These are phyloP conservation scores for Drosophila paramelanica DNA, from an alignment of 2,888 invertebrate species.

Conservation along the genomic window DNA sequence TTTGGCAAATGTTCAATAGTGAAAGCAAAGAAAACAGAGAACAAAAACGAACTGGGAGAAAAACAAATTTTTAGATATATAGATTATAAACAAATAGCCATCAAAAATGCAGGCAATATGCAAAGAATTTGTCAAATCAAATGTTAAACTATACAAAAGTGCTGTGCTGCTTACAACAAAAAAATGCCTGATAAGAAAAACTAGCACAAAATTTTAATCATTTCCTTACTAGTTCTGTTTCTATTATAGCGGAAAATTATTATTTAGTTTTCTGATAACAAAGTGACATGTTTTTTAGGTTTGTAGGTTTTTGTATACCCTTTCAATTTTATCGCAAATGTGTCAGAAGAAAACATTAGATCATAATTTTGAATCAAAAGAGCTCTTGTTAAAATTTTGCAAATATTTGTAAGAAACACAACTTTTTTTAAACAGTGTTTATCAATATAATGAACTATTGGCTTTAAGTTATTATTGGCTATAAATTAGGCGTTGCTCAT, in stretches of 20 bases:
- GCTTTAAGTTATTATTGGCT: not conserved
- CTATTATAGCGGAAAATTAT: not conserved
- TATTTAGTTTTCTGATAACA: constrained; percentile 15
- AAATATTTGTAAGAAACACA: too few relatives aligned
- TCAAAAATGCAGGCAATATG: constrained; percentile 57
- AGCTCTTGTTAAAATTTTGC: too few relatives aligned
- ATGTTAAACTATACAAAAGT: constrained; percentile 5
- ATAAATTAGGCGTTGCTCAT: not conserved
- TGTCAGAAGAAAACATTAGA: too few relatives aligned
- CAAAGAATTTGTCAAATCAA: constrained; percentile 6
- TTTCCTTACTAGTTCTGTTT: not conserved
- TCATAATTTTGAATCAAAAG: too few relatives aligned
- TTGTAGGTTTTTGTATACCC: not conserved
- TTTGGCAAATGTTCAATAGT: constrained; percentile 70
- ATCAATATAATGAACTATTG: too few relatives aligned
- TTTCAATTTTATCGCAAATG: not conserved
- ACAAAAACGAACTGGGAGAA: constrained; percentile 28
- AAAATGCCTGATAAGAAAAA: constrained; percentile 19
- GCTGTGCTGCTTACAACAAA: not conserved
- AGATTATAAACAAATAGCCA: constrained; percentile 43
- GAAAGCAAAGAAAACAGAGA: constrained; percentile 6
- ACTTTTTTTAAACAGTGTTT: too few relatives aligned
- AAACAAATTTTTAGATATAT: constrained; percentile 24
- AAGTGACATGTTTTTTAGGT: not conserved
- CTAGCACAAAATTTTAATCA: not conserved